Base-by-base conservation (phyloP, 2,888 invertebrate species). In the Xestia sexstrigata region DNA sequence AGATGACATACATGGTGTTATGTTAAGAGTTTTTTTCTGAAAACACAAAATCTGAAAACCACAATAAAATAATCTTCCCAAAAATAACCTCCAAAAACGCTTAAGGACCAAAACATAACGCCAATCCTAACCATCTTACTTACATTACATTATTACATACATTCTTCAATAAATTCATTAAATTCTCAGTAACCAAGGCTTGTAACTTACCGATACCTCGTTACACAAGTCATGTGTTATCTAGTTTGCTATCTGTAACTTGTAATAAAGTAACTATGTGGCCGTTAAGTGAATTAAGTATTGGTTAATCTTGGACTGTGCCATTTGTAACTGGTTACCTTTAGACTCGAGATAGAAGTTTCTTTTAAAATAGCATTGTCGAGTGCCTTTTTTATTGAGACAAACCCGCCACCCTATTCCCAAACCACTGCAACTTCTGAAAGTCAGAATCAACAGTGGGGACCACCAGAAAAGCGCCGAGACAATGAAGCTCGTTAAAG, bases 141-240 rank as follows among this genome's bases (percentile, higher is more conserved):
- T n/a, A n/a, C n/a, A n/a, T n/a, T n/a, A n/a, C n/a, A n/a, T n/a
- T n/a, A n/a, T n/a, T n/a, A n/a, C n/a, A n/a, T n/a, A n/a, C n/a
- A n/a, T n/a, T n/a, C n/a, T n/a, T n/a, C n/a, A 70, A 42, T 42
- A 45, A 65, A 42, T 65, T 65, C n/a, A 42, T 15, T 47, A 70
- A 76, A 73, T 76, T 81, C 81, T 20, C 0, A 73, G 81, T 30
- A 9, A 65, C 45, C 52, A 81, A 76, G 70, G 20, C 81, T 73
- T 76, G 67, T 83, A 67, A 73, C 81, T 81, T 70, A 85, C 72
- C 58, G 62, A 67, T 65, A 82, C 17, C 39, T 76, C 52, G 80
- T 88, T 88, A 82, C 82, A 83, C 87, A 89, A 89, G 79, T 82
- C 74, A 80, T 86, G 70, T 84, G 80, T 82, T 86, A 84, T 88